These are phyloP conservation scores for Aethina tumida DNA, from an alignment of 1,140 invertebrate genomes.

Conservation along the genomic window DNA sequence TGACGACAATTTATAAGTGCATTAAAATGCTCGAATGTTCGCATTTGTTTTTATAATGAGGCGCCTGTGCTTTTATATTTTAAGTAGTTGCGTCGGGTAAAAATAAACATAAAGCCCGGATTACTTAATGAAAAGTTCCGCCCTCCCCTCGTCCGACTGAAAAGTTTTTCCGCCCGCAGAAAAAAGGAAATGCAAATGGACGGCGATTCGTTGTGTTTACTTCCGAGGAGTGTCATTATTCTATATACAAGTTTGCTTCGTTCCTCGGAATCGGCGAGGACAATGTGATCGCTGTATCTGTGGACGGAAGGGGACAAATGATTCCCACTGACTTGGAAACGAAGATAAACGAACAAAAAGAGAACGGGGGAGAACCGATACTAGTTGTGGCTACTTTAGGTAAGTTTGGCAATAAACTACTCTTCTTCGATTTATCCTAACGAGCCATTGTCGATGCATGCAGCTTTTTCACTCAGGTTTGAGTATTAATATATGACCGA, in stretches of 20 bases:
- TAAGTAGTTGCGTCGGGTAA: no score
- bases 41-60: background rate
- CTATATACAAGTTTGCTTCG: constrained; percentile 46
- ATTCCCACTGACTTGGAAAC: constrained; percentile 40
- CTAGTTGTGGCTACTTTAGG: constrained; percentile 55
- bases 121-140: no score
- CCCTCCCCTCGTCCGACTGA: no score
- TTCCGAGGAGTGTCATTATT: constrained; percentile 61
- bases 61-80: constrained; percentile 8
- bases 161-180: no score
- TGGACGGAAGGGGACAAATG: constrained; percentile 47
- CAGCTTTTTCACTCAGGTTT: no score
- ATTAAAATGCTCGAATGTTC: no score
- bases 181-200: constrained; percentile 26
- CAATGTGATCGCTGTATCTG: constrained; percentile 32
- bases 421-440: no score
- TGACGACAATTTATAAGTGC: no score
- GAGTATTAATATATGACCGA: no score
- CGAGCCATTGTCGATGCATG: no score
- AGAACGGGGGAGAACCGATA: constrained; percentile 41
- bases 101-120: no score
- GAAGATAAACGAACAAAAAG: constrained; percentile 38
- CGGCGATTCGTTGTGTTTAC: constrained; percentile 38
- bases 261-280: constrained; percentile 40
- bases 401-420: no score